phyloP scores from a whole-genome alignment of 2,113 vertebrate species.

The Myiozetetes cayanensis region DNA sequence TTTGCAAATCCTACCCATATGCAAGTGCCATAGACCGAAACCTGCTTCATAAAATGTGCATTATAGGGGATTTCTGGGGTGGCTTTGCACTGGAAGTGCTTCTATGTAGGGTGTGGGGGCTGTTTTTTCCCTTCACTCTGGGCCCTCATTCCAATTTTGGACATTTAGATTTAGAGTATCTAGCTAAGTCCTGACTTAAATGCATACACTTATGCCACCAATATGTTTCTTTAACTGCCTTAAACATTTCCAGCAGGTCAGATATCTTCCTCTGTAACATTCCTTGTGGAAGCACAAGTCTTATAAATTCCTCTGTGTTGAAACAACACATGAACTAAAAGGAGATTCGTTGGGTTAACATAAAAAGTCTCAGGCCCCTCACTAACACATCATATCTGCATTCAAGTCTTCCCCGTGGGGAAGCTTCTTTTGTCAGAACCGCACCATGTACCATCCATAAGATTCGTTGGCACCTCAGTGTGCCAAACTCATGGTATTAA shows the following conservation, averaged over 20 bases:
- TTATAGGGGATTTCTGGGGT: neutral
- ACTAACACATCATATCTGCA: neutral
- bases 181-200: neutral
- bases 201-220: neutral
- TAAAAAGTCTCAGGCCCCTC: neutral
- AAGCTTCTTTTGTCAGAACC: neutral
- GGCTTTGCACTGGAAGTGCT: neutral
- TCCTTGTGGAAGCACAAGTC: neutral
- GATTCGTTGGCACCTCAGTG: neutral
- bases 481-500: neutral
- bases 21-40: neutral
- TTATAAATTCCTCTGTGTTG: neutral
- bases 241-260: neutral
- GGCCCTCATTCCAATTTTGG: neutral
- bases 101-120: neutral
- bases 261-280: neutral
- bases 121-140: neutral
- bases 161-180: neutral
- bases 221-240: neutral
- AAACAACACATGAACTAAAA: neutral
- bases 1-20: neutral
- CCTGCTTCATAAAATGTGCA: neutral
- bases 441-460: neutral
- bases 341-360: neutral
- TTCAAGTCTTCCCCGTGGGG: neutral